Base-by-base conservation (phyloP, 2,888 invertebrate species). In the Nineta flava region DNA sequence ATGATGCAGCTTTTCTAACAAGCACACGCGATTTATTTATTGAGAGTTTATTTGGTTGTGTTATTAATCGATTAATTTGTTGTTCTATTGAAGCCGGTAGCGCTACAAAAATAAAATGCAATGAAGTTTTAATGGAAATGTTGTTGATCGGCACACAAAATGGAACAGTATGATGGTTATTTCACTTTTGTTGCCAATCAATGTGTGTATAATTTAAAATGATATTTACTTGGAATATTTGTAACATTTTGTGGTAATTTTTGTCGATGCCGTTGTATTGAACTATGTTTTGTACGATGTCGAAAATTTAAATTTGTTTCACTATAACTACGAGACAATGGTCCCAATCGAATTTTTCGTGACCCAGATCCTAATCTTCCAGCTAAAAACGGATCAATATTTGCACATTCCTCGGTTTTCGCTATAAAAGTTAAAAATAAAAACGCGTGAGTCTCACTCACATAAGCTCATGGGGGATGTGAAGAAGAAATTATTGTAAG, bases 261-360 rank as follows among this genome's bases (percentile, higher is more conserved):
- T 12, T 19, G 13, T 13, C 26, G 44, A 21, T 38, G 38, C 12
- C 38, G n/a, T 6, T 38, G 38, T 12, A 15, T 5, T 10, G 38
- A 26, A 17, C 7, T 38, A 31, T 43, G 49, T 32, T 41, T 44
- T 34, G 45, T 17, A 31, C 41, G 38, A 15, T 47, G 19, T 47
- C 48, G 32, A 45, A 44, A 41, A 17, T 44, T 49, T 49, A 77
- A 59, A 56, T 72, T 75, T 1, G 74, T 74, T 58, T 77, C 77
- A 57, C 77, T 77, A 52, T 71, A 71, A 56, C 76, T 76, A 51
- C 76, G 67, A 2, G 63, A 55, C 46, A 68, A 26, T 19, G 13
- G 6, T 7, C 41, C 34, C 21, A 34, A 21, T 34, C 19, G 21
- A 16, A 19, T 13, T 34, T 45, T 49, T 12, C 45, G 44, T 21